A percentile compares a stretch with the other conserved stretches of the same genome.
Conservation (phyloP, 2,113 vertebrate species). For the Petrocephalus microphthalmus region DNA sequence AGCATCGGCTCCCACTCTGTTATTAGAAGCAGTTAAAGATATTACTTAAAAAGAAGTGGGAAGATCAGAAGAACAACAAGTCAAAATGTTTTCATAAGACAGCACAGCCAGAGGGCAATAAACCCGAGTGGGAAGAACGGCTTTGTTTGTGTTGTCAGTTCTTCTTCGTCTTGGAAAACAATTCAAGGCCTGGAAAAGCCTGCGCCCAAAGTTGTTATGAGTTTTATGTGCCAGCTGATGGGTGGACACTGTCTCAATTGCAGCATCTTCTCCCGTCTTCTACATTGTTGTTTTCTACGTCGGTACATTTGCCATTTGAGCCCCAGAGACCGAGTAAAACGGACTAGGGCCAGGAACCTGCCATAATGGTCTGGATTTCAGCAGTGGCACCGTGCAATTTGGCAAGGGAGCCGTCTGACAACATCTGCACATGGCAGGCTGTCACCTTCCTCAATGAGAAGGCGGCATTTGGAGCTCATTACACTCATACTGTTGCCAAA, state of each 20-base stretch:
- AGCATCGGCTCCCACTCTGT: slow-evolving; percentile 73
- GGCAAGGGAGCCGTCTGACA: not conserved
- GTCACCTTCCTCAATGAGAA: not conserved
- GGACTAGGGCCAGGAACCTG: not conserved
- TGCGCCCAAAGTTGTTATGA: not conserved
- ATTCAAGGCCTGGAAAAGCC: not conserved
- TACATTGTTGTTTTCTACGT: no score
- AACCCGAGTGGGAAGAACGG: not conserved
- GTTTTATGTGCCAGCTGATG: not conserved
- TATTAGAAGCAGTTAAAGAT: slow-evolving; percentile 54
- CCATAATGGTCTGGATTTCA: not conserved
- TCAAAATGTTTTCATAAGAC: not conserved
- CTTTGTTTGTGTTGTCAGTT: not conserved
- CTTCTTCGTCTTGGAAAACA: not conserved
- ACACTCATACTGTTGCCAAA: not conserved
- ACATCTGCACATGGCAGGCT: not conserved
- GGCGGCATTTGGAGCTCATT: not conserved
- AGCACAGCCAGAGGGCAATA: not conserved
- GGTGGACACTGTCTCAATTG: not conserved
- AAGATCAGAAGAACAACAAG: not conserved
- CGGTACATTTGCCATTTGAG: not conserved
- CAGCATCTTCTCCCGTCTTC: not conserved
- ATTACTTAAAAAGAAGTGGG: not conserved
- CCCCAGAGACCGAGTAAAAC: not conserved
- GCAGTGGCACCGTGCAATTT: not conserved